Base-by-base conservation (phyloP, 2,113 vertebrate species). In the Rhinopithecus roxellana region DNA sequence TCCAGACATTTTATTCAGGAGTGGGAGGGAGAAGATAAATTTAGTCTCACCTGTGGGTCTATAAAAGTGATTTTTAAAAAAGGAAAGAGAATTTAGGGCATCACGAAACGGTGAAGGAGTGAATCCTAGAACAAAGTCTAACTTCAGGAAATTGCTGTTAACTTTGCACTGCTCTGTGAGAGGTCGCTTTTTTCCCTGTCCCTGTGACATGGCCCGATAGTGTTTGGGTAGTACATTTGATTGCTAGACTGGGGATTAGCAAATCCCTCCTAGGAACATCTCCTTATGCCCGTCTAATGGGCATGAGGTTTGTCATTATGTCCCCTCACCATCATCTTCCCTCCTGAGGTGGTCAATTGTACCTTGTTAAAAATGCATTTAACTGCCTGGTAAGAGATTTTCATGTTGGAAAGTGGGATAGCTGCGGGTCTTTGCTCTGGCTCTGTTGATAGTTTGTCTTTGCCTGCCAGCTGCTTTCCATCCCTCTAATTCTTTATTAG, bases 11-110 rank as follows among this genome's bases (percentile, higher is more conserved):
- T 93, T 75, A 16, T 45, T 70, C 40, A 57, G 78, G 67, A 87
- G 87, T 79, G 30, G 78, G 89, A 72, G 59, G 74, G 30, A 91
- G 61, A 50, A 89, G 96, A 74, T 72, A 90, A 80, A 92, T 96
- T 95, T 82, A 91, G 94, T 89, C 55, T 95, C 90, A 92, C 90
- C 92, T 82, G 69, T 52, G 45, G 40, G 57, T 88, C 82, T 81
- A 43, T 88, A 38, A 87, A 97, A 89, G 79, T 74, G 64, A 77
- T 87, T 87, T 70, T 96, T 80, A 12, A 89, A 94, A 50, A 86
- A 79, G 38, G 89, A 93, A 70, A 96, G 61, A 93, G 55, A 69
- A 85, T 77, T 43, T 45, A 90, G 90, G 88, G 57, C 77, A 57
- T 89, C 40, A 6, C 50, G 16, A 38, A 74, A 85, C 52, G 10